Percentiles rank a stretch among this genome's conserved stretches.
phyloP scores from a whole-genome alignment of 2,113 vertebrate genomes.

The Isichthys henryi region DNA sequence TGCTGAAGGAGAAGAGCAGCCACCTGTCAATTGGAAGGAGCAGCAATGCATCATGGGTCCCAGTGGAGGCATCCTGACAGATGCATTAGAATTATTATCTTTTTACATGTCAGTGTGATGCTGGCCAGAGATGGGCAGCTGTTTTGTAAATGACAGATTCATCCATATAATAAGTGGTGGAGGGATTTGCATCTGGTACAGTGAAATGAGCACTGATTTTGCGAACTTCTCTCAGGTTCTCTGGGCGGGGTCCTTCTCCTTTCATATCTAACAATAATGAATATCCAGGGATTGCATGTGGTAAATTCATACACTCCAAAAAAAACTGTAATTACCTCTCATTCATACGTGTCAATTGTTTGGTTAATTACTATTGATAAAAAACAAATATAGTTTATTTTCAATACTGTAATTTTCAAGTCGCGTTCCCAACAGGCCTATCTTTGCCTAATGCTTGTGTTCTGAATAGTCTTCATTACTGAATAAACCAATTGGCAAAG shows the following conservation, averaged over 20 bases:
- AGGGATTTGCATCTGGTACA: slow-evolving; percentile 56
- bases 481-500: background rate
- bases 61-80: background rate
- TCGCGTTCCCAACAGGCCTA: background rate
- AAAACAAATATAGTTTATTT: background rate
- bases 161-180: slow-evolving; percentile 55
- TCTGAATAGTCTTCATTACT: background rate
- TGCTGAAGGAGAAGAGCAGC: background rate
- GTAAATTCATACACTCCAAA: slow-evolving; percentile 44
- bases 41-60: background rate
- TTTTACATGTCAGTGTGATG: background rate
- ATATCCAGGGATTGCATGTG: slow-evolving; percentile 26
- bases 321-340: background rate
- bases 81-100: background rate
- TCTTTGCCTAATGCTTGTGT: background rate
- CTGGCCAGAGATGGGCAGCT: slow-evolving; percentile 38
- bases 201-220: slow-evolving; percentile 48
- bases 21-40: background rate
- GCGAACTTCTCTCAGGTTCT: slow-evolving; percentile 50
- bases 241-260: slow-evolving; percentile 61
- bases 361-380: background rate
- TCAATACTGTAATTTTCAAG: background rate
- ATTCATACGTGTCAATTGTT: background rate
- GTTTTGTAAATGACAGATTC: slow-evolving; percentile 58
- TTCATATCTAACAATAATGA: slow-evolving; percentile 52